These are phyloP conservation scores for Agrypnus murinus DNA, from an alignment of 2,888 invertebrate species.

Conservation along the genomic window DNA sequence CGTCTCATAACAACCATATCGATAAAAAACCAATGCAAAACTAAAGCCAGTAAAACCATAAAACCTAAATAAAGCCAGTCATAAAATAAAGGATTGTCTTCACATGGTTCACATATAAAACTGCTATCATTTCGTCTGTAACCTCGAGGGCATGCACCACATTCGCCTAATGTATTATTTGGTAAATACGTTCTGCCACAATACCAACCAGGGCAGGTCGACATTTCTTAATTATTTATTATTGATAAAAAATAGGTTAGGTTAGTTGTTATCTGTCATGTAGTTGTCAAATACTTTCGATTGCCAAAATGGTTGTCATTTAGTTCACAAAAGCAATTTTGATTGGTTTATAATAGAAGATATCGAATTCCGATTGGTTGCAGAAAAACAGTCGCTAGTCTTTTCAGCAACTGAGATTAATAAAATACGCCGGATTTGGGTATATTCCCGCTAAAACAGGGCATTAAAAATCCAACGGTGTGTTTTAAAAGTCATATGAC, in stretches of 20 bases:
- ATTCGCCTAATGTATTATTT: slow-evolving; percentile 84
- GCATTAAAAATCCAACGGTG: slow-evolving; percentile 27
- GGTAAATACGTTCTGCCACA: slow-evolving; percentile 83
- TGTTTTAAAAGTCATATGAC: slow-evolving; percentile 18
- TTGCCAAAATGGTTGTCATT: slow-evolving; percentile 58
- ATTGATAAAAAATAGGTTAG: slow-evolving; percentile 50
- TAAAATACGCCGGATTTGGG: slow-evolving; percentile 20
- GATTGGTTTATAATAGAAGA: slow-evolving; percentile 56
- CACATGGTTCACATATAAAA: slow-evolving; percentile 87
- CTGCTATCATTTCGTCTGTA: slow-evolving; percentile 82
- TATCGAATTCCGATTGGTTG: slow-evolving; percentile 60
- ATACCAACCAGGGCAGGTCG: slow-evolving; percentile 86
- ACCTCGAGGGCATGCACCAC: slow-evolving; percentile 91
- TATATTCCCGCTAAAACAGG: neutral
- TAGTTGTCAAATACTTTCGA: slow-evolving; percentile 51
- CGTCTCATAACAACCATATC: slow-evolving; percentile 86
- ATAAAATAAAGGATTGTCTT: slow-evolving; percentile 84
- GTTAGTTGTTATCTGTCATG: slow-evolving; percentile 55
- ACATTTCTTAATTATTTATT: slow-evolving; percentile 47
- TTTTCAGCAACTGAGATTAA: slow-evolving; percentile 48
- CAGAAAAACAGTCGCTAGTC: slow-evolving; percentile 54
- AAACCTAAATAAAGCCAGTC: slow-evolving; percentile 97
- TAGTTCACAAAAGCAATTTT: slow-evolving; percentile 51
- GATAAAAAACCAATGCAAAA: slow-evolving; percentile 94
- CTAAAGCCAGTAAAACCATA: slow-evolving; percentile 91